Conservation (phyloP, 2,888 invertebrate genomes). For the Eristalinus aeneus region DNA sequence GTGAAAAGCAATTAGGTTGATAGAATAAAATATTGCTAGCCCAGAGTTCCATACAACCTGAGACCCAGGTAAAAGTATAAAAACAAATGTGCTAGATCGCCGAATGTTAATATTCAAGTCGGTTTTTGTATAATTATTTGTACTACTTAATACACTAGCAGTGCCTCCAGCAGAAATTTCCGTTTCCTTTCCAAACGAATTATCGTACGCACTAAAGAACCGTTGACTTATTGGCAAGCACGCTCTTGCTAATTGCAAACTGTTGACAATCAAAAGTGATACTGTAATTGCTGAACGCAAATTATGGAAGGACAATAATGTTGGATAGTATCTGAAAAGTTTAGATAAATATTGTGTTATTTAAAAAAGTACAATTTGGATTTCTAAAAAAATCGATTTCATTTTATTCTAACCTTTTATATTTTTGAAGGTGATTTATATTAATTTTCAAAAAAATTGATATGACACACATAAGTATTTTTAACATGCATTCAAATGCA, state of each 20-base stretch:
- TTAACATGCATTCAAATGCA: too few relatives aligned
- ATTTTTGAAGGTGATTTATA: too few relatives aligned
- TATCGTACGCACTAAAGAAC: constrained; percentile 43
- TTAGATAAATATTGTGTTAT: not conserved
- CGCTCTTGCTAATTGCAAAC: constrained; percentile 77
- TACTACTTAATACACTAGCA: constrained; percentile 45
- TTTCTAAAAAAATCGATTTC: too few relatives aligned
- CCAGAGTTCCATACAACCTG: constrained; percentile 76
- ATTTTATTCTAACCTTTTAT: too few relatives aligned
- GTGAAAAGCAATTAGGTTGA: constrained; percentile 78
- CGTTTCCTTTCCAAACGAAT: constrained; percentile 2
- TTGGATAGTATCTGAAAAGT: constrained; percentile 76
- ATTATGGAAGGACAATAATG: constrained; percentile 79
- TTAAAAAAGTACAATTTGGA: not conserved
- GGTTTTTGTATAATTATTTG: constrained; percentile 33
- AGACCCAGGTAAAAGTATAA: constrained; percentile 72
- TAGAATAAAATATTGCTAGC: constrained; percentile 75
- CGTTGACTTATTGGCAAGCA: constrained; percentile 74
- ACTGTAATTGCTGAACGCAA: constrained; percentile 77
- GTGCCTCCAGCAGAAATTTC: constrained; percentile 41
- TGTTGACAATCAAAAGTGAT: constrained; percentile 77
- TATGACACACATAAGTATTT: too few relatives aligned
- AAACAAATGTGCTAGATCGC: constrained; percentile 18
- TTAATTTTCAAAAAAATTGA: too few relatives aligned
- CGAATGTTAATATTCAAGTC: not conserved